Conservation (phyloP, 2,888 invertebrate genomes). For the Drosophila macrospina region DNA sequence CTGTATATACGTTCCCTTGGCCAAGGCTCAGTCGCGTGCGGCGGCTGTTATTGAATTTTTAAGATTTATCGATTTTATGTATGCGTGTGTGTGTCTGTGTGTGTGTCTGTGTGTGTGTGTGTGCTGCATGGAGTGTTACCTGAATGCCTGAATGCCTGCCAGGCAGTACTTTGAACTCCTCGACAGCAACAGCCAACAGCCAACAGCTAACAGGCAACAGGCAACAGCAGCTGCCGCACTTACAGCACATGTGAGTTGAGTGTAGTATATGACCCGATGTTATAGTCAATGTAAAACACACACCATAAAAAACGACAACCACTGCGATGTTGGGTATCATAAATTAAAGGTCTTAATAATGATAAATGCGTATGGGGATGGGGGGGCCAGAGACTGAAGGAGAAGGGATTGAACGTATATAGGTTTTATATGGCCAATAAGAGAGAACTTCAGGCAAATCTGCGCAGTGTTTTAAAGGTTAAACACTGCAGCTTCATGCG, state of each 20-base stretch:
- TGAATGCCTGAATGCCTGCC: constrained; percentile 10
- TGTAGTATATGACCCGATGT: constrained; percentile 60
- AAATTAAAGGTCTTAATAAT: constrained; percentile 78
- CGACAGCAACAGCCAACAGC: constrained; percentile 26
- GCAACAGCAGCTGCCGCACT: constrained; percentile 57
- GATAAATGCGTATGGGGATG: constrained; percentile 54
- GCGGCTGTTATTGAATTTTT: constrained; percentile 78
- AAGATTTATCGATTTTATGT: constrained; percentile 79
- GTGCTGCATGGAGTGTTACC: constrained; percentile 27
- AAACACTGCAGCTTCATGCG: constrained; percentile 15
- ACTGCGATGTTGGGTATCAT: constrained; percentile 56
- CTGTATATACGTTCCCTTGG: constrained; percentile 5
- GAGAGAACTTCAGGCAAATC: constrained; percentile 28
- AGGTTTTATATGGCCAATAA: constrained; percentile 15
- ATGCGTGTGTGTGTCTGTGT: no score
- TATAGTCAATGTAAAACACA: constrained; percentile 79
- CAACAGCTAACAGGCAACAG: constrained; percentile 14
- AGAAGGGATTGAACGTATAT: no score
- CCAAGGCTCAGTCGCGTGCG: constrained; percentile 57
- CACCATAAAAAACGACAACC: constrained; percentile 70
- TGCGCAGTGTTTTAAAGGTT: constrained; percentile 40
- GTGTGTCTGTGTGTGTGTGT: no score
- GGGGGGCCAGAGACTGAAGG: no score
- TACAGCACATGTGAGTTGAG: constrained; percentile 32
- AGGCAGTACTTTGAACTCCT: constrained; percentile 55